Conservation (phyloP, 2,797 vertebrate genomes). For the Xenopus petersii region DNA sequence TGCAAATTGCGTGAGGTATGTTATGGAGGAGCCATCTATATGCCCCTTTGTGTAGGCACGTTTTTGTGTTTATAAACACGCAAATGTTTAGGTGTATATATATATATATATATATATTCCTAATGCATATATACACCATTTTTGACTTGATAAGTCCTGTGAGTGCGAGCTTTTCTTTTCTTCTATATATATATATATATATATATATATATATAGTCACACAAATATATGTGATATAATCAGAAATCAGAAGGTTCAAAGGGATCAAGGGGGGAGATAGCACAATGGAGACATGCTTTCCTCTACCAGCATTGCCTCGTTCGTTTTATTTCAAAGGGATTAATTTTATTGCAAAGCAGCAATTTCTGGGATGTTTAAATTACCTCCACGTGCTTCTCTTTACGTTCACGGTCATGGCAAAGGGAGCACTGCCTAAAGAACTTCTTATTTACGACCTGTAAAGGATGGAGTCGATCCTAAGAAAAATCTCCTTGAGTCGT, state of each 20-base stretch:
- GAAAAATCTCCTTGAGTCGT: constrained; percentile 42
- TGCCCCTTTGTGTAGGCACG: too few species aligned
- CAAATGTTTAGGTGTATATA: too few species aligned
- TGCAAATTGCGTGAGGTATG: too few species aligned
- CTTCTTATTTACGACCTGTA: constrained; percentile 60
- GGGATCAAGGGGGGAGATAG: constrained; percentile 5
- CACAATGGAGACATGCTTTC: constrained; percentile 14
- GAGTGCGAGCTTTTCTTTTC: too few species aligned
- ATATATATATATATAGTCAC: not conserved
- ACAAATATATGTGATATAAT: not conserved
- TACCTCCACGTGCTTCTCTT: constrained; percentile 46
- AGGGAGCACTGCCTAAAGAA: constrained; percentile 38
- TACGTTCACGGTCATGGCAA: constrained; percentile 67
- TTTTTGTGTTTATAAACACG: too few species aligned
- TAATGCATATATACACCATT: too few species aligned
- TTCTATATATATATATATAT: not conserved
- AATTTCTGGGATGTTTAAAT: constrained; percentile 53
- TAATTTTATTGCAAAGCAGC: constrained; percentile 53
- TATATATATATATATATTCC: not conserved
- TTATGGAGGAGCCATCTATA: too few species aligned
- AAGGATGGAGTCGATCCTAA: constrained; percentile 50
- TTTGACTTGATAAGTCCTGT: too few species aligned
- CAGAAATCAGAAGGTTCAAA: not conserved
- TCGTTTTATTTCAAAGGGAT: constrained; percentile 56
- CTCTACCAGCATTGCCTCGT: constrained; percentile 44